Conservation (phyloP, 2,113 vertebrate species). For the pig (Sus scrofa) region T2T-Sscrofa CM000819.6:40972501-40973000, state of each 20-base stretch:
- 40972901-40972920: conserved; percentile 33
- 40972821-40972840: not conserved
- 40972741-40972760: not conserved
- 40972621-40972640: not conserved
- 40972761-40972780: not conserved
- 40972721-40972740: conserved; percentile 9
- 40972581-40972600: too few species aligned
- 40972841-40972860: not conserved
- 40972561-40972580: too few species aligned
- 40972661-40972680: not conserved
- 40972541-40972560: too few species aligned
- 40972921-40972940: conserved; percentile 55
- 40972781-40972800: conserved; percentile 39
- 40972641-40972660: not conserved
- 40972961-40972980: not conserved
- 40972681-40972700: not conserved
- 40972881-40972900: conserved; percentile 1
- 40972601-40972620: not conserved
- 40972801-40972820: not conserved
- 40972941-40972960: conserved; percentile 61
- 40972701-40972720: not conserved
- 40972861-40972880: not conserved
- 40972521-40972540: too few species aligned
- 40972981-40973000: conserved; percentile 21
- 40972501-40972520: too few species aligned